These are phyloP conservation scores for Ornithorhynchus anatinus DNA, from an alignment of 2,113 vertebrate genomes.

Conservation along the genomic window DNA sequence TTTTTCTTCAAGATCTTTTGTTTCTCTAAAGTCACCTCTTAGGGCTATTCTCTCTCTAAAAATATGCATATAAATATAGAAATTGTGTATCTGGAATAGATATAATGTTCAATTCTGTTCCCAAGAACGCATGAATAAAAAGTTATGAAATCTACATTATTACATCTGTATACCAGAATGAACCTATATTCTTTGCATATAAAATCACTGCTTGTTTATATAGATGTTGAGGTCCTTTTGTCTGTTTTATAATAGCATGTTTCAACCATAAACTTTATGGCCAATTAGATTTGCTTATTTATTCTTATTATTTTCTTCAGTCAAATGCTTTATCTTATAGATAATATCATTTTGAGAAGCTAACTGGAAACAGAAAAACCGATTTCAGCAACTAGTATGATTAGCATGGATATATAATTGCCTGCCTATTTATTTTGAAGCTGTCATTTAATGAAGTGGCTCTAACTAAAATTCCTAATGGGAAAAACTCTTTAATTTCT, in stretches of 20 bases:
- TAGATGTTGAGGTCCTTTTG: constrained; percentile 1
- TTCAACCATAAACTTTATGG: constrained; percentile 24
- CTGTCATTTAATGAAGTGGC: constrained; percentile 42
- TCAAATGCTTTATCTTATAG: constrained; percentile 16
- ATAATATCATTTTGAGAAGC: constrained; percentile 1
- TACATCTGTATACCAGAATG: neutral
- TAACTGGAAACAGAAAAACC: constrained; percentile 29
- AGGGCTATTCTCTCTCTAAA: fast-evolving
- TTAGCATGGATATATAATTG: constrained; percentile 46
- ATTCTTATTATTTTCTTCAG: neutral
- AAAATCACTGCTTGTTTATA: neutral
- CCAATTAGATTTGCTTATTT: constrained; percentile 24
- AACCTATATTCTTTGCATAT: neutral
- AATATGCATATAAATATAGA: no score
- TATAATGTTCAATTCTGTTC: neutral
- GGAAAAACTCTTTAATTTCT: constrained; percentile 48
- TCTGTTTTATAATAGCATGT: constrained; percentile 6
- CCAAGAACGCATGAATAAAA: neutral
- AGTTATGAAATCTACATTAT: neutral
- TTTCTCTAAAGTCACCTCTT: neutral
- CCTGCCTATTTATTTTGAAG: constrained; percentile 47
- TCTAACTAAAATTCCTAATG: constrained; percentile 44
- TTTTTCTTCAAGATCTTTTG: neutral
- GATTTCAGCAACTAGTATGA: constrained; percentile 35
- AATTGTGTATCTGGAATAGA: no score